These are phyloP conservation scores for Nymphalis io DNA, from an alignment of 1,140 invertebrate genomes.

Conservation along the genomic window DNA sequence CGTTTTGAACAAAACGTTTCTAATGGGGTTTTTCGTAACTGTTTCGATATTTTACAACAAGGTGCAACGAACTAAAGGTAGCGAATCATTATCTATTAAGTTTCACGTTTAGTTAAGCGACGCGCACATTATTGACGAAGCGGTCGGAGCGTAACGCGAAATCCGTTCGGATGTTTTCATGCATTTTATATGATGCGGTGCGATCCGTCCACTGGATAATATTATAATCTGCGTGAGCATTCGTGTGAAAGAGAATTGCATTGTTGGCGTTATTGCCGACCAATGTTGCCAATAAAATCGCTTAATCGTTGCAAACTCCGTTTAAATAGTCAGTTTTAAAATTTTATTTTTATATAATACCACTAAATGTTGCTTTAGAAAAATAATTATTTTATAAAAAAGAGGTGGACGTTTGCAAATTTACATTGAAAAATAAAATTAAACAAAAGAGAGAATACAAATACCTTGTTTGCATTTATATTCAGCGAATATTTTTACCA, in stretches of 20 bases:
- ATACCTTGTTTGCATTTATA: slow-evolving; percentile 2
- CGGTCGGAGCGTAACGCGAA: slow-evolving; percentile 23
- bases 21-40: too few relatives aligned
- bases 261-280: slow-evolving; percentile 25
- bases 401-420: too few relatives aligned
- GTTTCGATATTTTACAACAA: neutral
- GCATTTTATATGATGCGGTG: slow-evolving; percentile 38
- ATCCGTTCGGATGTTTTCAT: slow-evolving; percentile 35
- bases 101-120: slow-evolving; percentile 28
- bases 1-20: neutral
- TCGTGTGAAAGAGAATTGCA: slow-evolving; percentile 29
- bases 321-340: slow-evolving; percentile 14
- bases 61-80: neutral
- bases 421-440: too few relatives aligned
- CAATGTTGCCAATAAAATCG: slow-evolving; percentile 20
- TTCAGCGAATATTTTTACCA: slow-evolving; percentile 11
- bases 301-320: slow-evolving; percentile 14
- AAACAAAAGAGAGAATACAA: neutral
- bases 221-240: slow-evolving; percentile 29
- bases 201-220: slow-evolving; percentile 31
- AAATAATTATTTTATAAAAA: too few relatives aligned
- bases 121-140: slow-evolving; percentile 32
- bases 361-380: too few relatives aligned
- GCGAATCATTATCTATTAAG: neutral
- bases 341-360: neutral